Base-by-base conservation (phyloP, 1,140 invertebrate genomes). In the Tigriopus japonicus region DNA sequence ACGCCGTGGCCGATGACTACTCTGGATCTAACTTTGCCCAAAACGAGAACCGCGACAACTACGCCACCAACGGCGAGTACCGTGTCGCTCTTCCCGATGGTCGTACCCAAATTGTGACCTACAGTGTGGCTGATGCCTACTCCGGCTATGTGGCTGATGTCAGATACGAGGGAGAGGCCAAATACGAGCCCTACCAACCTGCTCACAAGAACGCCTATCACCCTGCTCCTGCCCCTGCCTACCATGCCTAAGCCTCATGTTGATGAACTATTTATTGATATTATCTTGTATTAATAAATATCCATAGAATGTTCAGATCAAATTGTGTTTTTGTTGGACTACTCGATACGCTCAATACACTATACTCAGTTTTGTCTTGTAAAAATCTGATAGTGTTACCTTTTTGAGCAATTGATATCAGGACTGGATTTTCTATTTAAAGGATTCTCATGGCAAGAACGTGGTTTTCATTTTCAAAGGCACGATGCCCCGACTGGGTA, bases 61-160 rank as follows among this genome's bases (percentile, higher is more conserved):
- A 65, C 43, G 59, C 60, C 7, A 63, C 64, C 23, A 40, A 28
- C 23, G 63, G 63, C n/a, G 63, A 51, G 3, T 63, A 63, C 63
- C 35, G 40, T 28, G 63, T 63, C 14, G 52, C 52, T 13, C 63
- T 63, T 24, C 59, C 60, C 14, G 64, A 65, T 53, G 64, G 64
- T 1, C 78, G 74, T 28, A 79, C 73, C 35, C 79, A 81, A 68
- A 75, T 78, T 24, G 60, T 62, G 15, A 62, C 61, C 60, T 62
- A 62, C 55, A 15, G 19, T 19, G 56, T 62, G 15, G 60, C 15
- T 2, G 60, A 62, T 63, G 60, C 60, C 41, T 62, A 62, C 56
- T 62, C 56, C 61, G 60, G 60, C 14, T 62, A 62, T 35, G 62
- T 62, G 23, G 60, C 60, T 62, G 60, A 62, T 21, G 60, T 62